phyloP scores from a whole-genome alignment of 2,888 invertebrate species.

The Pterostichus niger region DNA sequence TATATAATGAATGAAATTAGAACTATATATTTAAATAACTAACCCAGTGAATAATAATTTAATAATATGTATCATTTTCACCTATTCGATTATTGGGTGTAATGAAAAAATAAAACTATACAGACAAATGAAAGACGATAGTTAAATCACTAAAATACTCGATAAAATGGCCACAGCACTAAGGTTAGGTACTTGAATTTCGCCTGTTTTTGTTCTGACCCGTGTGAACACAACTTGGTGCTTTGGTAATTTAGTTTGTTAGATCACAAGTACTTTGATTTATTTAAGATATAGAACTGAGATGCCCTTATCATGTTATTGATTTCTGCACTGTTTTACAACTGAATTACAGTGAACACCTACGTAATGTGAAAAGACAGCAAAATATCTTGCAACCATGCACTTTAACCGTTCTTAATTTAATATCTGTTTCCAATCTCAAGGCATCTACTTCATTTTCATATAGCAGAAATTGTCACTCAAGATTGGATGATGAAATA shows the following conservation, averaged over 20 bases:
- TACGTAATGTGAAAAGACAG: slow-evolving; percentile 57
- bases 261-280: slow-evolving; percentile 72
- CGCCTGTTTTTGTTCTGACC: slow-evolving; percentile 69
- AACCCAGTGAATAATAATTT: slow-evolving; percentile 58
- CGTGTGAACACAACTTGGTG: slow-evolving; percentile 76
- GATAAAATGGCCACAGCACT: slow-evolving; percentile 69
- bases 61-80: slow-evolving; percentile 9
- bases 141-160: slow-evolving; percentile 68
- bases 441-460: no score
- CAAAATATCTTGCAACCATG: neutral
- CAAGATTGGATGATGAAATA: neutral
- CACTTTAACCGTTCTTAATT: neutral
- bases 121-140: slow-evolving; percentile 58
- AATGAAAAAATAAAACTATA: slow-evolving; percentile 47
- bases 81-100: slow-evolving; percentile 31
- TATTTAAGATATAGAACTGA: slow-evolving; percentile 59
- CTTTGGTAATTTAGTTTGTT: slow-evolving; percentile 73
- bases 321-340: slow-evolving; percentile 44
- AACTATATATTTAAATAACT: slow-evolving; percentile 49
- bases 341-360: slow-evolving; percentile 60
- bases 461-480: neutral
- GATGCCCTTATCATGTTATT: slow-evolving; percentile 44
- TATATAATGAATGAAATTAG: slow-evolving; percentile 34
- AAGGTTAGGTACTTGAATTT: slow-evolving; percentile 68
- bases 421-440: no score